phyloP scores from a whole-genome alignment of 2,797 vertebrate genomes.

The Aplochiton taeniatus region DNA sequence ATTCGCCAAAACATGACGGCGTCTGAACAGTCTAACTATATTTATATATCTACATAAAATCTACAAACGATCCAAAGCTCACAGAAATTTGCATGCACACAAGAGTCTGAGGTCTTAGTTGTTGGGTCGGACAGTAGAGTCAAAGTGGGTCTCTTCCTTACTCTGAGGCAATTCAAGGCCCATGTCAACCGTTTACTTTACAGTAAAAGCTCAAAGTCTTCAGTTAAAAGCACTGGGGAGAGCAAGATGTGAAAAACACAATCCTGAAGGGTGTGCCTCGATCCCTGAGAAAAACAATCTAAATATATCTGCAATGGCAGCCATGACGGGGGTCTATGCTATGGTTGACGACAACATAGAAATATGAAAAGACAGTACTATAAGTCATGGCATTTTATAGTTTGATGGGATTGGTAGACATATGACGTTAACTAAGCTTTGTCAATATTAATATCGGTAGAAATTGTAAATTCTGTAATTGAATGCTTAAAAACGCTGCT shows the following conservation, averaged over 20 bases:
- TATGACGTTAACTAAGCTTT: too few species aligned
- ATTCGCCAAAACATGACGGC: constrained; percentile 50
- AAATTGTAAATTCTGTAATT: constrained; percentile 21
- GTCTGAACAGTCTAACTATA: constrained; percentile 41
- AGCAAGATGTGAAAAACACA: constrained; percentile 38
- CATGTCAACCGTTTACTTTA: constrained; percentile 30
- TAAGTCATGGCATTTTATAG: too few species aligned
- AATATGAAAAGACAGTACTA: too few species aligned
- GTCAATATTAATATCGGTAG: neutral
- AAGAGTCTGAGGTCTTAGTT: constrained; percentile 55
- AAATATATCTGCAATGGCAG: neutral
- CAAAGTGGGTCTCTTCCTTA: constrained; percentile 49
- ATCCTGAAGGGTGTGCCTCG: constrained; percentile 43
- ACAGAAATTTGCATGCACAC: constrained; percentile 63
- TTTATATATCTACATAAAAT: constrained; percentile 24
- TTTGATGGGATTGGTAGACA: too few species aligned
- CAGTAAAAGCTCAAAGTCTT: constrained; percentile 43
- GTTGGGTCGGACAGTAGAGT: constrained; percentile 55
- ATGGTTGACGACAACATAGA: too few species aligned
- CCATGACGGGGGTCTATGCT: too few species aligned
- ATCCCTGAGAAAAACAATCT: constrained; percentile 71
- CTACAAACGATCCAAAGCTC: constrained; percentile 45
- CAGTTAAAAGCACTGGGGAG: constrained; percentile 39
- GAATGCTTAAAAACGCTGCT: too few species aligned
- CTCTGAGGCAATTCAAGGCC: constrained; percentile 32